Base-by-base conservation (phyloP, 1,140 invertebrate genomes). In the Atta texana region DNA sequence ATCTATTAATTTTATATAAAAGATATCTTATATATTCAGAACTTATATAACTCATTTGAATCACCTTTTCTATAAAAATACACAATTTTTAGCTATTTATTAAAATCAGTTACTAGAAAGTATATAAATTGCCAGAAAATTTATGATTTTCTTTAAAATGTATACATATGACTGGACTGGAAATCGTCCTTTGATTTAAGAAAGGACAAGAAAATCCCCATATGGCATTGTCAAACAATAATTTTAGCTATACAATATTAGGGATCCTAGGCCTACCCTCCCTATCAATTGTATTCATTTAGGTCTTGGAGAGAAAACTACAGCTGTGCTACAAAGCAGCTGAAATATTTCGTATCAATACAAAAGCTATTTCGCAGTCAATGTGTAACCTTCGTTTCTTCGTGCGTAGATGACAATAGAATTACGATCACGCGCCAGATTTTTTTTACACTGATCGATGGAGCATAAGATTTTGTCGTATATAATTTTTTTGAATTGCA, bases 291-390 rank as follows among this genome's bases (percentile, higher is more conserved):
- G 69, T 84, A n/a, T 28, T 81, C 66, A 34, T 18, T 18, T 74
- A 49, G 68, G 39, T 74, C 53, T 39, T 61, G 8, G 14, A 71
- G 31, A 31, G 68, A 51, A 84, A 84, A 71, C 55, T 61, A 57
- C 80, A 82, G 80, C 53, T 82, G 80, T 61, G 21, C 24, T 61
- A 55, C n/a, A 14, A 51, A 61, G 69, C 80, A 84, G 80, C 80
- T 84, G 69, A 75, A 75, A 75, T 74, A 61, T 75, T 61, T 61
- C 63, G n/a, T 39, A 4, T 18, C 24, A 21, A 44, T 34, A 51
- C 28, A 61, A 18, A 61, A 49, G 39, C 18, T 82, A 44, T 61
- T 84, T 61, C 39, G n/a, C 28, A 24, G 24, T 75, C 69, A 31
- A 31, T 61, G 24, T 7, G 31, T 39, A 64, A 51, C 39, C n/a